Evolutionary conservation across 2,113 vertebrate species (phyloP), one percentile per base, ranked within the genome.

Genomic region (Trochalopteron elliotii): DNA sequence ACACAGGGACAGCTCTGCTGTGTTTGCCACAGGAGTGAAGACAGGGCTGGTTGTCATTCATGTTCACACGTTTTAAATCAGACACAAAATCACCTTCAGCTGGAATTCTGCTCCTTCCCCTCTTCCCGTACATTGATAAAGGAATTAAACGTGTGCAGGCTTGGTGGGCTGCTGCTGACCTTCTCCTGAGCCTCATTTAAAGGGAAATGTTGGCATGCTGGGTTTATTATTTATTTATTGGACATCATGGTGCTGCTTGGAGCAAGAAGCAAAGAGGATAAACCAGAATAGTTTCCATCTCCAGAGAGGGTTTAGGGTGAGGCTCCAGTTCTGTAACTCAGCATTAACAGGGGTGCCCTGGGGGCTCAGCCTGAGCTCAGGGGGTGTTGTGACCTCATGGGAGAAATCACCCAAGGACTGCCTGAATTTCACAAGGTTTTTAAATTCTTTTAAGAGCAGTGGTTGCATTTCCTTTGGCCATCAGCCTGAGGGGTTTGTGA

Each of bases 211-310:
- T 86, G 60, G 9, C 52, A 8, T 14, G 28, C 42, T 49, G 3
- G 0, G 12, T 45, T 68, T 78, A 14, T 70, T 80, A 24, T 67
- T 86, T 69, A 69, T 80, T 91, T 92, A 42, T 72, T 78, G 12
- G 57, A 40, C 37, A 35, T 6, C 28, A 1, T 17, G 30, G n/a
- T 24, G 23, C 49, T 60, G 77, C 42, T 78, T 28, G 35, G 61
- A 57, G 6, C 12, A 16, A 75, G 42, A 55, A 49, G 64, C 50
- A 47, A 17, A 59, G 57, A 47, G 56, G 28, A 6, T 23, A 17
- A 63, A 30, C 6, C 24, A 23, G 53, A 50, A 19, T 0, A 9
- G 2, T 20, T 52, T 42, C 47, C 15, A 0, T 21, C 60, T 35
- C 35, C 33, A 40, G 57, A 19, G 52, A 4, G 8, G 21, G 2